Conservation (phyloP, 2,113 vertebrate species). For the Siniperca chuatsi region DNA sequence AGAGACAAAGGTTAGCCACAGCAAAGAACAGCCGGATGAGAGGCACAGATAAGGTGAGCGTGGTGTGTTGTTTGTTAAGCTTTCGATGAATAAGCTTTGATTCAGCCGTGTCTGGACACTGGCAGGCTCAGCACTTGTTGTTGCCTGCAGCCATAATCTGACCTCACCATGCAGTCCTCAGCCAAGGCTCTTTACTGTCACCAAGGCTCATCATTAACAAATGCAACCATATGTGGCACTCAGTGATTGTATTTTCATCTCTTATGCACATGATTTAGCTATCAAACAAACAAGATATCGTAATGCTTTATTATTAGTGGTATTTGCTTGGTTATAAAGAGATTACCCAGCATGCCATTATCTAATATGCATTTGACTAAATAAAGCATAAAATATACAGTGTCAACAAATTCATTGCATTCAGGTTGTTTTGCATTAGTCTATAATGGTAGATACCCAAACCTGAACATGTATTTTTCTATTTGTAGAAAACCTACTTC, state of each 20-base stretch:
- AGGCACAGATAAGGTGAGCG: constrained; percentile 80
- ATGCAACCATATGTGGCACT: constrained; percentile 32
- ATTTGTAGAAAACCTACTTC: background rate
- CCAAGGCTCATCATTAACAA: constrained; percentile 42
- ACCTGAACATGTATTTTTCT: background rate
- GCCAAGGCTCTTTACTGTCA: constrained; percentile 37
- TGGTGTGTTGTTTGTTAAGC: constrained; percentile 40
- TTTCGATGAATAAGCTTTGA: constrained; percentile 51
- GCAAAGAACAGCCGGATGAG: constrained; percentile 65
- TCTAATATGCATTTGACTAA: constrained; percentile 36
- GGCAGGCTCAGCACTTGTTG: constrained; percentile 59
- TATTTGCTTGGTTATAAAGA: constrained; percentile 29
- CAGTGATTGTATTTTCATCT: constrained; percentile 6
- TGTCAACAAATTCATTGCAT: background rate
- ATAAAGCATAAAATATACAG: background rate
- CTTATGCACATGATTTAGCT: constrained; percentile 6
- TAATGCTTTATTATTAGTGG: background rate
- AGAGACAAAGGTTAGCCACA: constrained; percentile 79
- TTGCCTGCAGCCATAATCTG: constrained; percentile 63
- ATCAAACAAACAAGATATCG: constrained; percentile 1
- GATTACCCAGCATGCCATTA: constrained; percentile 48
- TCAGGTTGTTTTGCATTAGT: background rate
- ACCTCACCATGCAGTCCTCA: constrained; percentile 42
- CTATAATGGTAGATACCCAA: background rate
- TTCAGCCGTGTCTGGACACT: constrained; percentile 41